A percentile compares a stretch with the other conserved stretches of the same genome.
These are phyloP conservation scores for Alectura lathami DNA, from an alignment of 2,113 vertebrate genomes.

Conservation along the genomic window DNA sequence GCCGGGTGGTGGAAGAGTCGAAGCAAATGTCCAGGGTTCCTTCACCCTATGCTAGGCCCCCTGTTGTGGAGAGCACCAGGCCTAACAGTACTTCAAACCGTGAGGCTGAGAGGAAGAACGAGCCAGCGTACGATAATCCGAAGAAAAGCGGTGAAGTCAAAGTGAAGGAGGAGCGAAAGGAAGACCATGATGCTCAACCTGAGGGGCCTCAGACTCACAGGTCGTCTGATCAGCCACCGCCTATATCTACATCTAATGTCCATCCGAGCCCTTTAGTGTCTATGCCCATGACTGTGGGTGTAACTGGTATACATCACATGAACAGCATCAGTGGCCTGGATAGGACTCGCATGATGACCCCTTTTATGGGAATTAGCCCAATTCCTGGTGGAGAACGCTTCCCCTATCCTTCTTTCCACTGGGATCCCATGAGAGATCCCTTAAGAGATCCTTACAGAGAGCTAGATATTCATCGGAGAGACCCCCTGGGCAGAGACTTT, in stretches of 20 bases:
- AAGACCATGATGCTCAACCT: conserved; percentile 86
- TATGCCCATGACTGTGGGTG: conserved; percentile 89
- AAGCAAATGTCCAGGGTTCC: conserved; percentile 85
- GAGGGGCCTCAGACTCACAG: conserved; percentile 82
- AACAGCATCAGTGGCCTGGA: conserved; percentile 90
- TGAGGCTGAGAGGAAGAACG: conserved; percentile 88
- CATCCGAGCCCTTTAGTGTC: conserved; percentile 85
- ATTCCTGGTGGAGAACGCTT: conserved; percentile 95
- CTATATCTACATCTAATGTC: conserved; percentile 75
- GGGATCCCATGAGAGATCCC: conserved; percentile 93
- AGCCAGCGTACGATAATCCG: conserved; percentile 84
- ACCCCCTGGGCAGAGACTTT: conserved; percentile 85
- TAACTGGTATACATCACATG: conserved; percentile 91
- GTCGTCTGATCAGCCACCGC: conserved; percentile 77
- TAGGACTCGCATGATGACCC: conserved; percentile 95
- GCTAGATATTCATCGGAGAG: conserved; percentile 88
- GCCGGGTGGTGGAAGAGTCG: conserved; percentile 82
- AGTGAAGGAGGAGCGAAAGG: conserved; percentile 95
- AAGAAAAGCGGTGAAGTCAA: conserved; percentile 92
- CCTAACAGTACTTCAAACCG: conserved; percentile 84
- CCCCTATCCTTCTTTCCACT: conserved; percentile 94
- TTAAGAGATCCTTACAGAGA: conserved; percentile 91
- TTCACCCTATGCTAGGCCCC: conserved; percentile 86
- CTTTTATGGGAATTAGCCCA: conserved; percentile 96
- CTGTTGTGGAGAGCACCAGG: conserved; percentile 70